Conservation (phyloP, 2,888 invertebrate genomes). For the Pandemis heparana region DNA sequence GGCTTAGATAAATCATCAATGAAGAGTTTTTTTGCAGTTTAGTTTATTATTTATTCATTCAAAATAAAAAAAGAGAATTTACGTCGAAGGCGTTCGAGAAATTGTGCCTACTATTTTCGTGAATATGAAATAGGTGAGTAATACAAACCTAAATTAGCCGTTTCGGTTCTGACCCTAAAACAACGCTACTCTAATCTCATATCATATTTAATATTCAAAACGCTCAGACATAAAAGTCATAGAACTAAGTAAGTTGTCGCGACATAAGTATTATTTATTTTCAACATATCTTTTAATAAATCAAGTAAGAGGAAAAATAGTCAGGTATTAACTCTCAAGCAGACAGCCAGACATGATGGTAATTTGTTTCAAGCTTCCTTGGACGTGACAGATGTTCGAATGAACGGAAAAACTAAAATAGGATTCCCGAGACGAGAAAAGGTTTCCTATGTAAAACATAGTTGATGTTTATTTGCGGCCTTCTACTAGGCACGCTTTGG, state of each 20-base stretch:
- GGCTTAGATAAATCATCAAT: too few species aligned
- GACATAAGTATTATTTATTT: slow-evolving; percentile 3
- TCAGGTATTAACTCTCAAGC: slow-evolving; percentile 30
- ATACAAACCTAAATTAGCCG: too few species aligned
- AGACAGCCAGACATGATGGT: slow-evolving; percentile 29
- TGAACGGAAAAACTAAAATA: slow-evolving; percentile 35
- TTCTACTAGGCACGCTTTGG: slow-evolving; percentile 8
- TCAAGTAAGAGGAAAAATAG: slow-evolving; percentile 14
- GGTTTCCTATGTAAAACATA: slow-evolving; percentile 32
- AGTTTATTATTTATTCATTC: too few species aligned
- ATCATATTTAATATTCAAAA: not conserved
- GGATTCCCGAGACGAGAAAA: slow-evolving; percentile 22
- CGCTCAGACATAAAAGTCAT: not conserved
- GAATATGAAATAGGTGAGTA: too few species aligned
- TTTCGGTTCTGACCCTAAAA: not conserved
- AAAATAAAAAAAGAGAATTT: too few species aligned
- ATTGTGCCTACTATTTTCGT: too few species aligned
- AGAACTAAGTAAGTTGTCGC: not conserved
- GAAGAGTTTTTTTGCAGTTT: too few species aligned
- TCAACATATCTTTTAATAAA: slow-evolving; percentile 9
- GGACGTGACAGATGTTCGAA: slow-evolving; percentile 36
- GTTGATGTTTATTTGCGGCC: slow-evolving; percentile 14
- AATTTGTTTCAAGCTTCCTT: slow-evolving; percentile 38
- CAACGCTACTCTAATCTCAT: not conserved
- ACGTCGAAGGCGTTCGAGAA: too few species aligned